These are phyloP conservation scores for Sarcophilus harrisii DNA, from an alignment of 2,797 vertebrate species.

Conservation along the genomic window DNA sequence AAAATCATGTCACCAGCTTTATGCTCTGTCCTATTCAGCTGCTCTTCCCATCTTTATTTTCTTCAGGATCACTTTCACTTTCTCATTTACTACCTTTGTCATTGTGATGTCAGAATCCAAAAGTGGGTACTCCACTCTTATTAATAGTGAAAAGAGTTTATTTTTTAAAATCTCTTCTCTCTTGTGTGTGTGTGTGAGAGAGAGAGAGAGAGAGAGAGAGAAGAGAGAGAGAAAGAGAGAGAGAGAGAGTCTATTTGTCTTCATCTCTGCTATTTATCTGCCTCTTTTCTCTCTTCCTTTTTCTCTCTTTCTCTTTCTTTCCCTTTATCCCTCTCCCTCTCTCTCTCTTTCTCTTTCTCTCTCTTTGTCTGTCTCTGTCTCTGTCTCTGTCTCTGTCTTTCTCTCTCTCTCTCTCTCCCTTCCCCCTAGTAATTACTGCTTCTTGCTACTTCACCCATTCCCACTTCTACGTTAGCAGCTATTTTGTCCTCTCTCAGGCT, in stretches of 20 bases:
- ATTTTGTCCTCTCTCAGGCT: neutral
- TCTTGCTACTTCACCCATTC: neutral
- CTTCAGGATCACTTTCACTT: neutral
- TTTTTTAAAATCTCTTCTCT: neutral
- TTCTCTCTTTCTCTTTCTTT: too few relatives aligned
- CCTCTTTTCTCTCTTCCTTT: too few relatives aligned
- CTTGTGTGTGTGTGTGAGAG: neutral
- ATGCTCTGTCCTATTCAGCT: neutral
- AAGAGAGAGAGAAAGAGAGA: too few relatives aligned
- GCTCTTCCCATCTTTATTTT: neutral
- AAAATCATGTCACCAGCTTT: neutral
- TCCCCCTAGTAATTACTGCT: neutral
- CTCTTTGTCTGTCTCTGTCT: too few relatives aligned
- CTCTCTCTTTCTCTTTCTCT: too few relatives aligned
- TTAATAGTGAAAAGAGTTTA: neutral
- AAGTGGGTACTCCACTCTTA: neutral
- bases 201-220: neutral
- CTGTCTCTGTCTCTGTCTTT: neutral
- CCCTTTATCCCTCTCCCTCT: too few relatives aligned
- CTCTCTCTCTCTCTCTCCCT: neutral
- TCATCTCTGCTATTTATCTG: too few relatives aligned
- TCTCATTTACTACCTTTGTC: neutral
- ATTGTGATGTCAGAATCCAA: neutral
- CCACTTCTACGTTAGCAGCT: neutral
- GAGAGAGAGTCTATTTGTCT: too few relatives aligned